Percentiles rank a stretch among this genome's conserved stretches.
phyloP scores from a whole-genome alignment of 2,797 vertebrate species.

The Coluber constrictor region DNA sequence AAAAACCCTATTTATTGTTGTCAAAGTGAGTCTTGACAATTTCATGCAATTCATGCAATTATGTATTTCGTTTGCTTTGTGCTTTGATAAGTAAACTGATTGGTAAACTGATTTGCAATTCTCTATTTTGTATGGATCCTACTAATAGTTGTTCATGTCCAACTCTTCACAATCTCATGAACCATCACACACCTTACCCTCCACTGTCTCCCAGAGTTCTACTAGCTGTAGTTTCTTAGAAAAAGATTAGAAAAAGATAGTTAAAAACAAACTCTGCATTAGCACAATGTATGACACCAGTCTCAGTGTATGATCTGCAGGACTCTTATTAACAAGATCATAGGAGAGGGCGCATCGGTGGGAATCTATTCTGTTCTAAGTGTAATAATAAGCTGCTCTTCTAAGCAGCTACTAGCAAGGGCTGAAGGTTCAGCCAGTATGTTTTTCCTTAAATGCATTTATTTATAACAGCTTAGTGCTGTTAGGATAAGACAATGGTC shows the following conservation, averaged over 20 bases:
- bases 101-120: not conserved
- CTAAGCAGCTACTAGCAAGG: not conserved
- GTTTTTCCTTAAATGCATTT: not conserved
- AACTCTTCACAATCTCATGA: not conserved
- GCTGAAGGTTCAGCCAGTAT: not conserved
- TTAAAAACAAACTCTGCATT: not conserved
- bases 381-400: not conserved
- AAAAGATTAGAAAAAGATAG: not conserved
- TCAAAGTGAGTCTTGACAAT: not conserved
- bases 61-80: not conserved
- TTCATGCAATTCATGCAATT: not conserved
- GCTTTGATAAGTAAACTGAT: not conserved
- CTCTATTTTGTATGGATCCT: not conserved
- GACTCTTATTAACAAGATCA: not conserved
- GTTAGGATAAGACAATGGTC: not conserved
- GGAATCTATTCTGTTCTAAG: not conserved
- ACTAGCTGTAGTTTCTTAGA: not conserved
- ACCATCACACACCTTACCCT: not conserved
- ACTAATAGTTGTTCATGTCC: not conserved
- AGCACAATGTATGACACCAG: not conserved
- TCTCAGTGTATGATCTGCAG: not conserved
- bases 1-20: not conserved
- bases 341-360: not conserved
- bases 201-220: not conserved
- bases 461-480: not conserved